A percentile compares a stretch with the other conserved stretches of the same genome.
Evolutionary conservation across 2,113 vertebrate species (phyloP).

Genomic region (Pelmatolapia mariae): DNA sequence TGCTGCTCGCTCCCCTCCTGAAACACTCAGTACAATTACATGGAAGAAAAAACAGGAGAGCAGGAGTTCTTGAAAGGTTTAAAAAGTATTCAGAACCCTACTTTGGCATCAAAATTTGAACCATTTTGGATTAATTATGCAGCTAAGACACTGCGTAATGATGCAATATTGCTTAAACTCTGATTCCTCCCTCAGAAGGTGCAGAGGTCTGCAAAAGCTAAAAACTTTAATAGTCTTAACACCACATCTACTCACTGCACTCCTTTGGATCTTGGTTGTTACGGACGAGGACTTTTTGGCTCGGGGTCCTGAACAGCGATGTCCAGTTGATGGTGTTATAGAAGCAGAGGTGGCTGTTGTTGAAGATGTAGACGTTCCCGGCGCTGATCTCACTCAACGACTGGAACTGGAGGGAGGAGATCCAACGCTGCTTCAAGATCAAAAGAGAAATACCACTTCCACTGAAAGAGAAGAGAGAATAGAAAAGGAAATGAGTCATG

Average conservation of each 20-base stretch:
- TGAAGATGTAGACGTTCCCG: conserved; percentile 94
- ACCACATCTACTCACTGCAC: conserved; percentile 83
- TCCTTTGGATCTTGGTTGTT: conserved; percentile 87
- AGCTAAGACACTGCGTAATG: neutral
- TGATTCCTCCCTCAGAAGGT: neutral
- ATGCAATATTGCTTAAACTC: neutral
- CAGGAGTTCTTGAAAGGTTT: neutral
- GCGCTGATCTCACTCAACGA: conserved; percentile 95
- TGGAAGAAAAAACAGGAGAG: neutral
- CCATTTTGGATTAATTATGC: neutral
- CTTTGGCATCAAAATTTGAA: neutral
- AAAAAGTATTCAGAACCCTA: neutral
- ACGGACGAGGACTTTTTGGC: conserved; percentile 87
- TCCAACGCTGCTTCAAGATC: conserved; percentile 93
- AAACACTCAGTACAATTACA: neutral
- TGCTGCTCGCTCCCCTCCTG: neutral
- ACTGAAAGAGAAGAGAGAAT: conserved; percentile 6
- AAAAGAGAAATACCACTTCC: conserved; percentile 89
- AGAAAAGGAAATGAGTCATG: neutral
- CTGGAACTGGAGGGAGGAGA: conserved; percentile 91
- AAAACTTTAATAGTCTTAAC: neutral
- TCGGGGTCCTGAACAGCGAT: conserved; percentile 85
- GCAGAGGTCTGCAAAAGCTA: neutral
- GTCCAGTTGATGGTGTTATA: conserved; percentile 99
- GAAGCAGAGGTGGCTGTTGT: conserved; percentile 94